A percentile compares a stretch with the other conserved stretches of the same genome.
Conservation (phyloP, 2,797 vertebrate species). For the Epinephelus awoara region DNA sequence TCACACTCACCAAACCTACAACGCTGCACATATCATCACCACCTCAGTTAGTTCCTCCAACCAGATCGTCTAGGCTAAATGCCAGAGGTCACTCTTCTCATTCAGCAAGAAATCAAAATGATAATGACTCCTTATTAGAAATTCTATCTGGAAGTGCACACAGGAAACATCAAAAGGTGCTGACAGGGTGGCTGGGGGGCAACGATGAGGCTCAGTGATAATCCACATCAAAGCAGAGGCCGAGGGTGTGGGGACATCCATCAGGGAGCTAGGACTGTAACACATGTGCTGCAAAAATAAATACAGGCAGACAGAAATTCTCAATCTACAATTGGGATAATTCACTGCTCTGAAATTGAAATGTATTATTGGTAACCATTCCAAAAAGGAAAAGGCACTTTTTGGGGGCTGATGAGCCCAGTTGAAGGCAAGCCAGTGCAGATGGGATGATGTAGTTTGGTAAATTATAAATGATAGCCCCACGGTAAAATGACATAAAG, state of each 20-base stretch:
- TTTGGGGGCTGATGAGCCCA: conserved; percentile 72
- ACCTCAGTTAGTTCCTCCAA: conserved; percentile 55
- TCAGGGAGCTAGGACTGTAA: conserved; percentile 61
- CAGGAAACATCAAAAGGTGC: conserved; percentile 85
- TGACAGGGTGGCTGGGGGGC: conserved; percentile 73
- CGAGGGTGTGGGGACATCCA: conserved; percentile 66
- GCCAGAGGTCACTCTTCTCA: conserved; percentile 81
- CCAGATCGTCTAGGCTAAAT: conserved; percentile 69
- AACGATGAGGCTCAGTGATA: conserved; percentile 78
- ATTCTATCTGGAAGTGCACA: conserved; percentile 83
- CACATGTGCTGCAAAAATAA: conserved; percentile 79
- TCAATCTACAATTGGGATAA: conserved; percentile 83
- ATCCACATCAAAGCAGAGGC: conserved; percentile 83
- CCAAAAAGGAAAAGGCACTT: conserved; percentile 76
- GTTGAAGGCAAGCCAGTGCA: conserved; percentile 77
- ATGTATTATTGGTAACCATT: conserved; percentile 82
- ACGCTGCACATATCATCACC: conserved; percentile 39
- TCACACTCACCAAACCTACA: conserved; percentile 40
- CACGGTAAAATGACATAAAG: conserved; percentile 80
- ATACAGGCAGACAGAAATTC: conserved; percentile 74
- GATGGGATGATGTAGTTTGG: conserved; percentile 72
- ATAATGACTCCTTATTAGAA: conserved; percentile 86
- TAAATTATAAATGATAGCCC: conserved; percentile 86
- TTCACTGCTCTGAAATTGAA: conserved; percentile 81
- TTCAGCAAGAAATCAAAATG: conserved; percentile 85